Percentiles rank a stretch among this genome's conserved stretches.
Conservation (phyloP, 53 echinoderm and acorn worm species). For the Glandiceps talaboti region DNA sequence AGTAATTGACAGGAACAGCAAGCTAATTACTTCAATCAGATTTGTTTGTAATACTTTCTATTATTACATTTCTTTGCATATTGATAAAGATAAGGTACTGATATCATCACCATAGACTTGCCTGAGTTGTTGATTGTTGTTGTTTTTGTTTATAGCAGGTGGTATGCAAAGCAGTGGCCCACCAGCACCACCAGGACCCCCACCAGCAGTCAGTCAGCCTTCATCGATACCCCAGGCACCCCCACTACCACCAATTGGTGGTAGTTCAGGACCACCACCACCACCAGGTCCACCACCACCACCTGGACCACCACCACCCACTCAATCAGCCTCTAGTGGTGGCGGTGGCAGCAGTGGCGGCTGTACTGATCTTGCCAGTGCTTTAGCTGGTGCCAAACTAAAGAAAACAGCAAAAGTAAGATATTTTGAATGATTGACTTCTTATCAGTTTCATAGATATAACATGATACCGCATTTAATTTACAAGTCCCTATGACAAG, state of each 20-base stretch:
- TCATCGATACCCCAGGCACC: conserved; percentile 29
- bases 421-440: no score
- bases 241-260: conserved; percentile 39
- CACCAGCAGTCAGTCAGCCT: conserved; percentile 31
- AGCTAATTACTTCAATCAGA: no score
- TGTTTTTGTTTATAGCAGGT: not conserved
- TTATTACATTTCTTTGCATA: no score
- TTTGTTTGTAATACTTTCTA: no score
- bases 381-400: conserved; percentile 49
- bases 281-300: conserved; percentile 11
- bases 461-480: no score
- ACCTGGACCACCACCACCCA: conserved; percentile 10
- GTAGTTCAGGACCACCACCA: conserved; percentile 63
- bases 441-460: no score
- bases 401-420: conserved; percentile 47
- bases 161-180: conserved; percentile 4
- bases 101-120: no score
- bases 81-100: no score
- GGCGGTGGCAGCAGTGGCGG: conserved; percentile 3
- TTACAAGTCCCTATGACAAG: no score
- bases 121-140: no score
- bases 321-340: conserved; percentile 2
- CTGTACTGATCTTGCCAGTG: conserved; percentile 46
- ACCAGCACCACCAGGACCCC: conserved; percentile 33
- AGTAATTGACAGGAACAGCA: no score